Evolutionary conservation across 2,888 invertebrate genomes (phyloP).

Genomic region (Ochropacha duplaris): DNA sequence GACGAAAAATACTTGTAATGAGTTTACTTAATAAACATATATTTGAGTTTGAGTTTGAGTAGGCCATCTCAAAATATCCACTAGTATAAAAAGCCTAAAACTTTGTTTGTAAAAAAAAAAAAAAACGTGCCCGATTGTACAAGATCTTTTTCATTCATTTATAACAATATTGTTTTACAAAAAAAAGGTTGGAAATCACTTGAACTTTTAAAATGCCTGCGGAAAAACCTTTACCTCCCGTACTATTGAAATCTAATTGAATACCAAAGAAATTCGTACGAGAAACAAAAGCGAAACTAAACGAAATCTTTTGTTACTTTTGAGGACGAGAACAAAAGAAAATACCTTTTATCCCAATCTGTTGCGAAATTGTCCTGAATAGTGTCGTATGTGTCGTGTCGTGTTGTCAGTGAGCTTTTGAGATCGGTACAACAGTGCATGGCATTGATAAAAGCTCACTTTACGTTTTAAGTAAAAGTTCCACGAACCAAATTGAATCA

Average conservation of each 20-base stretch:
- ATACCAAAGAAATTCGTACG: background rate
- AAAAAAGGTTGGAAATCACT: background rate
- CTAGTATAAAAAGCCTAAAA: too few species aligned
- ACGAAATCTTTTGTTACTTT: background rate
- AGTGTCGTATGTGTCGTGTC: too few species aligned
- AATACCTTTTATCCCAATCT: background rate
- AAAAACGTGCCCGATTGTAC: too few species aligned
- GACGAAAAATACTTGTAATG: too few species aligned
- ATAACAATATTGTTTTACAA: too few species aligned
- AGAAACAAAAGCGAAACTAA: background rate
- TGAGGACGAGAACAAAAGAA: background rate
- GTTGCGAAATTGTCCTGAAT: background rate
- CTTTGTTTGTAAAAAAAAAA: too few species aligned
- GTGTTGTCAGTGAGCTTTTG: background rate
- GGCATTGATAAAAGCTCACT: background rate
- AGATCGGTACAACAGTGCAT: background rate
- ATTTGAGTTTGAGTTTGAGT: too few species aligned
- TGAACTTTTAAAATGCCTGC: background rate
- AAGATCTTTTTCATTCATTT: too few species aligned
- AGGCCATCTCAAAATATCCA: too few species aligned
- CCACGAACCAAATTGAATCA: background rate
- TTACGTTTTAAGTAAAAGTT: background rate
- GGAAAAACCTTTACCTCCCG: background rate
- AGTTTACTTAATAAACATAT: too few species aligned
- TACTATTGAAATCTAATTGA: background rate